Percentiles rank a stretch among this genome's conserved stretches.
phyloP scores from a whole-genome alignment of 2,113 vertebrate species.

The Glaucidium brasilianum region DNA sequence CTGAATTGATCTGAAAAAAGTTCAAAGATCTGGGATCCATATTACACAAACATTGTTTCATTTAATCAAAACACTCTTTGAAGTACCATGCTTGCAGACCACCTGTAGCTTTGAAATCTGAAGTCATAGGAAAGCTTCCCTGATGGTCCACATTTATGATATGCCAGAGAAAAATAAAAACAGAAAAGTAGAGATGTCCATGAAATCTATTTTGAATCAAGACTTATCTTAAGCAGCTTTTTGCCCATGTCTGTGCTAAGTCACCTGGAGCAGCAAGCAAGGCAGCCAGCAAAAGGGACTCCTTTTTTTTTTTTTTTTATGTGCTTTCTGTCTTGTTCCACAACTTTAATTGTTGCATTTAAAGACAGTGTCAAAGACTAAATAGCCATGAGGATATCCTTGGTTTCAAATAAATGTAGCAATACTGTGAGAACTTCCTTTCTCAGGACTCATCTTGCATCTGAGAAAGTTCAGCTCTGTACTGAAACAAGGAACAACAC shows the following conservation, averaged over 20 bases:
- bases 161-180: conserved; percentile 36
- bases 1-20: conserved; percentile 75
- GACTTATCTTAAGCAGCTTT: conserved; percentile 52
- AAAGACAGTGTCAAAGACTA: conserved; percentile 14
- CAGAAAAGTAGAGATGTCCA: conserved; percentile 2
- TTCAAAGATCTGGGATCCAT: conserved; percentile 84
- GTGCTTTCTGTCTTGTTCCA: neutral
- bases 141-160: conserved; percentile 32
- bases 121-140: conserved; percentile 71
- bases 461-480: neutral
- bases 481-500: neutral
- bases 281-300: neutral
- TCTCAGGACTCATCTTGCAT: neutral
- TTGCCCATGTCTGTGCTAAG: neutral
- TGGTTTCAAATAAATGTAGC: neutral
- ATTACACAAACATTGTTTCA: conserved; percentile 79
- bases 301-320: neutral
- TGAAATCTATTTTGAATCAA: conserved; percentile 69
- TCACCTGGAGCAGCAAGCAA: conserved; percentile 31
- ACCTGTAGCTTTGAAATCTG: conserved; percentile 88
- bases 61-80: conserved; percentile 85
- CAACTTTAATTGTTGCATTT: conserved; percentile 22
- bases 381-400: neutral
- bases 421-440: neutral
- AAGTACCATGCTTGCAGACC: conserved; percentile 80